phyloP scores from a whole-genome alignment of 2,888 invertebrate species.

The Zhengitettix transpicula region DNA sequence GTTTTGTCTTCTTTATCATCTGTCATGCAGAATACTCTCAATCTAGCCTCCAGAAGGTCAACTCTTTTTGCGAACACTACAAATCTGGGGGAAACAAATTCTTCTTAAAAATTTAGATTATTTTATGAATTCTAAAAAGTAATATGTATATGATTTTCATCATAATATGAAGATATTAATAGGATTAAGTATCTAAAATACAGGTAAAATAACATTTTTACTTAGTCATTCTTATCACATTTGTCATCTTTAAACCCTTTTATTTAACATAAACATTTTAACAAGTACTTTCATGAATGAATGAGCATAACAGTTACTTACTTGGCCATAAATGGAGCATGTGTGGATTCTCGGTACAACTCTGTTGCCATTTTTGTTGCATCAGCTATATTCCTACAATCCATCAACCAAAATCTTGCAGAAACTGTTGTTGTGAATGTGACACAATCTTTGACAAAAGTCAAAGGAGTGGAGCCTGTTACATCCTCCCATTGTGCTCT shows the following conservation, averaged over 20 bases:
- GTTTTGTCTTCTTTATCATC: constrained; percentile 98
- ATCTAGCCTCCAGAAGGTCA: constrained; percentile 67
- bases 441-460: constrained; percentile 91
- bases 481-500: constrained; percentile 99
- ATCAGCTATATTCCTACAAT: constrained; percentile 87
- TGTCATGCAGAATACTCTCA: constrained; percentile 95
- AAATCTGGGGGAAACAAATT: constrained; percentile 34
- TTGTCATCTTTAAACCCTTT: no score
- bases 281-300: no score
- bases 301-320: constrained; percentile 17
- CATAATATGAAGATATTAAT: no score
- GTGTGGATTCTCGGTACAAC: constrained; percentile 69
- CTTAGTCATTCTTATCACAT: no score
- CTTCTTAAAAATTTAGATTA: background rate
- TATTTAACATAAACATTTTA: no score
- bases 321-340: constrained; percentile 95
- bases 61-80: constrained; percentile 91
- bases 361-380: constrained; percentile 94
- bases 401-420: constrained; percentile 97
- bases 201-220: no score
- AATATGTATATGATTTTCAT: no score
- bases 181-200: no score
- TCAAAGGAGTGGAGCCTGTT: constrained; percentile 92
- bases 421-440: constrained; percentile 99
- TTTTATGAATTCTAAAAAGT: no score